Evolutionary conservation across 2,888 invertebrate genomes (phyloP).

Genomic region (Melanostoma scalare): DNA sequence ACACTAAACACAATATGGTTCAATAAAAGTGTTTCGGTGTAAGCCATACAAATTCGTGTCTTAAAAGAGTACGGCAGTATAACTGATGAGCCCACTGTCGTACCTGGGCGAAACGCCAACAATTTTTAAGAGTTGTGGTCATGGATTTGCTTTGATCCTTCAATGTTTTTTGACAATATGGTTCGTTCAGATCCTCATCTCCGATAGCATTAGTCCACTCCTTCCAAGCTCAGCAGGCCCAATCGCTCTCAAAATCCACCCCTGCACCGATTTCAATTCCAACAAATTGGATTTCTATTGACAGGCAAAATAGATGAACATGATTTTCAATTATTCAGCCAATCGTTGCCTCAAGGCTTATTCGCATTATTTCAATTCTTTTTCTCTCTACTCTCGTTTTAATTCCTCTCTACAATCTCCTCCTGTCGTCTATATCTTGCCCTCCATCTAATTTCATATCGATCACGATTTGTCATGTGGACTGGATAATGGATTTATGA

Average conservation of each 20-base stretch:
- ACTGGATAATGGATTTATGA: constrained; percentile 68
- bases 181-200: too few species aligned
- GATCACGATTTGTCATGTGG: constrained; percentile 70
- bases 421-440: constrained; percentile 27
- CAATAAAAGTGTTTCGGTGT: too few species aligned
- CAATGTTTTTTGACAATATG: too few species aligned
- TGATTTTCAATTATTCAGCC: constrained; percentile 70
- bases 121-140: too few species aligned
- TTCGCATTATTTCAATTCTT: constrained; percentile 38
- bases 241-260: background rate
- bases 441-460: constrained; percentile 69
- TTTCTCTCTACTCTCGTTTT: background rate
- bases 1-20: too few species aligned
- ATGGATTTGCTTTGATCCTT: too few species aligned
- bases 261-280: constrained; percentile 45
- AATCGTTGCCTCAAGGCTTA: constrained; percentile 49
- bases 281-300: constrained; percentile 70
- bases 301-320: constrained; percentile 68
- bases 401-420: background rate
- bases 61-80: too few species aligned
- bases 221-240: background rate
- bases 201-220: too few species aligned
- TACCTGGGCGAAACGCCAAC: too few species aligned
- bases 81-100: too few species aligned
- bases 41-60: too few species aligned